These are phyloP conservation scores for Ips nitidus DNA, from an alignment of 1,140 invertebrate genomes.

Conservation along the genomic window DNA sequence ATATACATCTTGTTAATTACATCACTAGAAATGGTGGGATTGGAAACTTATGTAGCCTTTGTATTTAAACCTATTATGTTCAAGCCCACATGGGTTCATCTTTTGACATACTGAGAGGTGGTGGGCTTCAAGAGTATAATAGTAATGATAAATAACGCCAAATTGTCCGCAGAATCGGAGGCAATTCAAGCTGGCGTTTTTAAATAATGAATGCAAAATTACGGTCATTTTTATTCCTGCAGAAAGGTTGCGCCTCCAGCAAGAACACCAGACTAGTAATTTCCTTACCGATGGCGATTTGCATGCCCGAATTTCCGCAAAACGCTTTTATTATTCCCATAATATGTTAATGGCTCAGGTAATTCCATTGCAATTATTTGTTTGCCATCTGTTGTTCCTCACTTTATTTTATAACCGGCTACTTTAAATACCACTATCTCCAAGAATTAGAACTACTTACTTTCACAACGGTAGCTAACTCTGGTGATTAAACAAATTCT, in stretches of 20 bases:
- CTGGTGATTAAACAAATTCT: too few relatives aligned
- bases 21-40: conserved; percentile 8
- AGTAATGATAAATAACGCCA: conserved; percentile 24
- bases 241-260: conserved; percentile 8
- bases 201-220: conserved; percentile 31
- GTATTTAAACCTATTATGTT: conserved; percentile 20
- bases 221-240: conserved; percentile 21
- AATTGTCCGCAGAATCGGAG: conserved; percentile 19
- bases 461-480: too few relatives aligned
- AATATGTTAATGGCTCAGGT: conserved; percentile 6
- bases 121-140: conserved; percentile 22
- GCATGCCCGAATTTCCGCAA: conserved; percentile 14
- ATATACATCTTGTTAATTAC: conserved; percentile 5
- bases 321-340: conserved; percentile 2
- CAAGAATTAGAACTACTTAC: too few relatives aligned
- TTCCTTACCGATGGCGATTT: conserved; percentile 13
- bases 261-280: conserved; percentile 17
- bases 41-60: conserved; percentile 11
- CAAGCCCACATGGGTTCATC: conserved; percentile 18
- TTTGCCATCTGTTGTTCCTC: conserved; percentile 7
- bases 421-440: too few relatives aligned
- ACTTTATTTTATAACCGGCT: too few relatives aligned
- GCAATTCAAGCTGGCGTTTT: conserved; percentile 23
- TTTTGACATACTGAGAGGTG: conserved; percentile 14
- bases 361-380: conserved; percentile 8